Conservation (phyloP, 2,888 invertebrate species). For the Aleiodes alternator region DNA sequence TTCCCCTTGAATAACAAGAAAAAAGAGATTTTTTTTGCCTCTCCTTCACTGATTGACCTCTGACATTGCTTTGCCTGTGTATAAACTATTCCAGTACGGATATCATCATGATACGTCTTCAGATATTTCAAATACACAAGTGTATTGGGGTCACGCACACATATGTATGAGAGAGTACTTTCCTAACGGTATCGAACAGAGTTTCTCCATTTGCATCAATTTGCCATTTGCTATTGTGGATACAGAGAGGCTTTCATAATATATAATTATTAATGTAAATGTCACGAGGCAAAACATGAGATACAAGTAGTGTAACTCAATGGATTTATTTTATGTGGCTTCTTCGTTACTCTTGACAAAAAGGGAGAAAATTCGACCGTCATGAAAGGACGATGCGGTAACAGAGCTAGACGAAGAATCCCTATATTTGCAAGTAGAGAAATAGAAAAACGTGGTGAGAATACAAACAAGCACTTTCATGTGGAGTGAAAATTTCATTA, state of each 20-base stretch:
- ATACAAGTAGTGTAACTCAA: constrained; percentile 16
- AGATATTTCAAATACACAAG: constrained; percentile 20
- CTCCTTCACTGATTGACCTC: constrained; percentile 51
- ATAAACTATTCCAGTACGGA: constrained; percentile 54
- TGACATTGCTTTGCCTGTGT: constrained; percentile 63
- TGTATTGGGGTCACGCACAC: constrained; percentile 45
- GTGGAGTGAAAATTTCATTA: constrained; percentile 37
- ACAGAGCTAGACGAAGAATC: constrained; percentile 24
- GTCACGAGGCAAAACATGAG: constrained; percentile 32
- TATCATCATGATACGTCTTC: constrained; percentile 46
- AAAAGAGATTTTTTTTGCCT: background rate
- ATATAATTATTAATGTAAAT: background rate
- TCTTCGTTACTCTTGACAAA: no score
- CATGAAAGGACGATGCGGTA: background rate
- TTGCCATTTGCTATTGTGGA: background rate
- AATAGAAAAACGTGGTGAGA: background rate
- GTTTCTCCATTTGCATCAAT: constrained; percentile 21
- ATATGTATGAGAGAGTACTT: constrained; percentile 4
- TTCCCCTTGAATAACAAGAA: no score
- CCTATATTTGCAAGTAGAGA: background rate
- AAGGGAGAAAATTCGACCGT: no score
- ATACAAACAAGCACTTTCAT: constrained; percentile 8
- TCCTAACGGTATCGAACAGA: constrained; percentile 36
- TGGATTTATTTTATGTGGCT: background rate
- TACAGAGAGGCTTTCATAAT: background rate